Percentiles rank a stretch among this genome's conserved stretches.
Evolutionary conservation across 2,888 invertebrate species (phyloP).

Genomic region (Eledona agricola): DNA sequence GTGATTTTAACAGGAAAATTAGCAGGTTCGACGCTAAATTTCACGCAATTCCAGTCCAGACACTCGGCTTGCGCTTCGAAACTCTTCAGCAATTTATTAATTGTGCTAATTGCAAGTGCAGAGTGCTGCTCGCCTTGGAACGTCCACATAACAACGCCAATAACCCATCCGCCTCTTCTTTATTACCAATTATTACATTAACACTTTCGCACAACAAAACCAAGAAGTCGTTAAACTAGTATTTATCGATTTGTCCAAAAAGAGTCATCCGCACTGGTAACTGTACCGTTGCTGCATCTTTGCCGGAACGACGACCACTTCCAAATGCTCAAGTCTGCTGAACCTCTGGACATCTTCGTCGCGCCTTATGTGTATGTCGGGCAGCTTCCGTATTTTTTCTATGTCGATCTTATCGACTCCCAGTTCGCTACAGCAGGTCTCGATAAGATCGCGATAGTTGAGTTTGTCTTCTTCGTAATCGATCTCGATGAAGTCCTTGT

Average conservation of each 20-base stretch:
- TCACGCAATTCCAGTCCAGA: too few species aligned
- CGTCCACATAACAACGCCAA: too few species aligned
- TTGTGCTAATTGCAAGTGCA: too few species aligned
- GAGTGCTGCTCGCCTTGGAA: too few species aligned
- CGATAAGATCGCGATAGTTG: conserved; percentile 18
- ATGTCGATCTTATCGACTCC: conserved; percentile 17
- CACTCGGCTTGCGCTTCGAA: too few species aligned
- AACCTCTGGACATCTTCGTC: conserved; percentile 27
- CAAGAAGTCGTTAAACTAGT: not conserved
- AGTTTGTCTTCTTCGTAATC: conserved; percentile 18
- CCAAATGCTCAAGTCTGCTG: conserved; percentile 19
- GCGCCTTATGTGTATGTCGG: conserved; percentile 11
- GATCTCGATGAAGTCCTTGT: conserved; percentile 27
- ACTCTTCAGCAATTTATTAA: too few species aligned
- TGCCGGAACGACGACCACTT: conserved; percentile 13
- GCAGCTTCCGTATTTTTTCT: conserved; percentile 26
- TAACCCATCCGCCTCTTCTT: too few species aligned
- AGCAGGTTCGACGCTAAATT: too few species aligned
- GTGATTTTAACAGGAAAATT: too few species aligned
- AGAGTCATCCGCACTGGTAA: conserved; percentile 12
- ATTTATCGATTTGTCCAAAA: conserved; percentile 1
- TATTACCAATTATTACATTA: too few species aligned
- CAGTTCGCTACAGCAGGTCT: conserved; percentile 15
- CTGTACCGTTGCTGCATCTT: conserved; percentile 13
- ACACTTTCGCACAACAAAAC: not conserved